A percentile compares a stretch with the other conserved stretches of the same genome.
These are phyloP conservation scores for Poecile montanus DNA, from an alignment of 2,797 vertebrate species.

Conservation along the genomic window DNA sequence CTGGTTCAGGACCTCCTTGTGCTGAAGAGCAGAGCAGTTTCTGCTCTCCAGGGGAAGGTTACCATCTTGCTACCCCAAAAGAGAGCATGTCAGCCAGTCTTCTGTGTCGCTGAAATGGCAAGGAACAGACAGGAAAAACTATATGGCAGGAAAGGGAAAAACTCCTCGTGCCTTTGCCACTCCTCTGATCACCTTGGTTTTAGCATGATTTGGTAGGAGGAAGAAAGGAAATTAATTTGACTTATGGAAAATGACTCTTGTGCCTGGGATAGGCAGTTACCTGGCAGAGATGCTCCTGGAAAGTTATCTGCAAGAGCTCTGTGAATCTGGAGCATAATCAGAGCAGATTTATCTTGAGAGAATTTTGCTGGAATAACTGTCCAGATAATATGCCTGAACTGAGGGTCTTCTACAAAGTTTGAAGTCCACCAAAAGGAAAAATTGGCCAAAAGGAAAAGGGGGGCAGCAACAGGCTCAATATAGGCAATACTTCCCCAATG, in stretches of 20 bases:
- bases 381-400: neutral
- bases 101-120: neutral
- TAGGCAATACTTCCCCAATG: neutral
- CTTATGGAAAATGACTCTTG: neutral
- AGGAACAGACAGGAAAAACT: neutral
- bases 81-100: accelerated
- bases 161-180: neutral
- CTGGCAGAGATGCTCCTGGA: neutral
- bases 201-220: neutral
- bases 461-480: neutral
- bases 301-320: neutral
- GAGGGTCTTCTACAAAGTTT: neutral
- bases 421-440: neutral
- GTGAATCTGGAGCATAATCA: neutral
- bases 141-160: neutral
- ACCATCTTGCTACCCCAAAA: neutral
- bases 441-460: neutral
- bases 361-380: neutral
- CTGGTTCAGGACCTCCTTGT: neutral
- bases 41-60: neutral
- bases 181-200: neutral
- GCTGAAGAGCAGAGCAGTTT: neutral
- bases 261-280: neutral
- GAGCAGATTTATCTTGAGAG: neutral
- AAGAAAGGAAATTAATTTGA: neutral